Percentiles rank a stretch among this genome's conserved stretches.
Evolutionary conservation across 2,113 vertebrate genomes (phyloP).

Genomic region (Pangasianodon hypophthalmus): DNA sequence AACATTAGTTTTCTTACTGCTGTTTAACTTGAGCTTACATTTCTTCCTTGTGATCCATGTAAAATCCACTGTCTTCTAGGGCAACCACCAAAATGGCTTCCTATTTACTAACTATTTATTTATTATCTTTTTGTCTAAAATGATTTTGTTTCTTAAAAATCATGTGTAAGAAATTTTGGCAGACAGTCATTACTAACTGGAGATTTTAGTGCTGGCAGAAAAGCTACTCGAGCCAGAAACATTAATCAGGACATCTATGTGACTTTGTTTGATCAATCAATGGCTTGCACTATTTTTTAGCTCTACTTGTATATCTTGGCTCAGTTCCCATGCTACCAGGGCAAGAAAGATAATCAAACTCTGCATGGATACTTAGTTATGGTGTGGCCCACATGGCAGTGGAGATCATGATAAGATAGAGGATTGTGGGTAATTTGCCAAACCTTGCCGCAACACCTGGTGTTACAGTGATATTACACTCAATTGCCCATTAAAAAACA

Average conservation of each 20-base stretch:
- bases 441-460: background rate
- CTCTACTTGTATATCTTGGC: constrained; percentile 2
- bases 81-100: background rate
- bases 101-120: background rate
- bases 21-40: background rate
- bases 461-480: background rate
- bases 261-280: background rate
- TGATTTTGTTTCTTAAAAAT: background rate
- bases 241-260: background rate
- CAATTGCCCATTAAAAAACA: background rate
- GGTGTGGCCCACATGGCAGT: background rate
- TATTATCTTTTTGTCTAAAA: background rate
- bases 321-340: background rate
- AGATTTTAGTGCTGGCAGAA: background rate
- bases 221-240: background rate
- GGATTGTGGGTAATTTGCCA: background rate
- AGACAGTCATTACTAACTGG: background rate
- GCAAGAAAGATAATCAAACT: constrained; percentile 1
- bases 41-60: background rate
- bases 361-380: background rate
- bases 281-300: background rate
- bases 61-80: background rate
- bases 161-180: background rate
- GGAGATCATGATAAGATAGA: background rate
- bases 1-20: background rate